Conservation (phyloP, 53 echinoderm and acorn worm genomes). For the Echinometra lucunter region DNA sequence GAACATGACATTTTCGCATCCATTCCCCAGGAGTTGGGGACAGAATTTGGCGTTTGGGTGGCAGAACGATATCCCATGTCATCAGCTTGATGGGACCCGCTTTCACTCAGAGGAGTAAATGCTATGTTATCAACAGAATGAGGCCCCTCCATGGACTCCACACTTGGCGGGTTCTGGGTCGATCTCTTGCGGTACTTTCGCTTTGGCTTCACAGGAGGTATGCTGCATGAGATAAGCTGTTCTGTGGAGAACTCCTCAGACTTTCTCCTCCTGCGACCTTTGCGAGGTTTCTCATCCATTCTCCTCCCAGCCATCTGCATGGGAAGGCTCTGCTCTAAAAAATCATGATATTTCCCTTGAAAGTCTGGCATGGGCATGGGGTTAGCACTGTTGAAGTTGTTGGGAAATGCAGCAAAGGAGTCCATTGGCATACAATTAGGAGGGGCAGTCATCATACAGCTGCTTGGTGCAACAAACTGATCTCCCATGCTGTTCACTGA, state of each 20-base stretch:
- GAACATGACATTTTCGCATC: constrained; percentile 69
- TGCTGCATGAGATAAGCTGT: constrained; percentile 54
- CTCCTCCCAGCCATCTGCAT: constrained; percentile 84
- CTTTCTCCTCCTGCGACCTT: constrained; percentile 84
- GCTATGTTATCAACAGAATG: constrained; percentile 79
- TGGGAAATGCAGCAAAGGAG: constrained; percentile 44
- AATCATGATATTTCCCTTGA: constrained; percentile 86
- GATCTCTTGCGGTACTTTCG: constrained; percentile 80
- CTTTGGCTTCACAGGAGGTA: constrained; percentile 58
- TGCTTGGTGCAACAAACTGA: constrained; percentile 53
- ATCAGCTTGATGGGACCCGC: constrained; percentile 74
- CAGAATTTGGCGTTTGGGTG: constrained; percentile 80
- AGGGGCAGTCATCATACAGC: constrained; percentile 40
- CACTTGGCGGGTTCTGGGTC: constrained; percentile 86
- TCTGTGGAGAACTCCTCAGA: constrained; percentile 81
- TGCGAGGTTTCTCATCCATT: constrained; percentile 81
- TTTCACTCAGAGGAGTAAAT: constrained; percentile 75
- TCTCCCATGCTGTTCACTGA: constrained; percentile 56
- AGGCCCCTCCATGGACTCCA: constrained; percentile 84
- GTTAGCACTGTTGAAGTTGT: constrained; percentile 56
- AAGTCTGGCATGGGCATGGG: constrained; percentile 72
- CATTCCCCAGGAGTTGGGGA: constrained; percentile 77
- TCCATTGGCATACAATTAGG: constrained; percentile 66
- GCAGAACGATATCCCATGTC: constrained; percentile 78
- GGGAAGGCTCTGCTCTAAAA: constrained; percentile 88